Evolutionary conservation across 2,113 vertebrate species (phyloP).

Genomic region (Centropristis striata): DNA sequence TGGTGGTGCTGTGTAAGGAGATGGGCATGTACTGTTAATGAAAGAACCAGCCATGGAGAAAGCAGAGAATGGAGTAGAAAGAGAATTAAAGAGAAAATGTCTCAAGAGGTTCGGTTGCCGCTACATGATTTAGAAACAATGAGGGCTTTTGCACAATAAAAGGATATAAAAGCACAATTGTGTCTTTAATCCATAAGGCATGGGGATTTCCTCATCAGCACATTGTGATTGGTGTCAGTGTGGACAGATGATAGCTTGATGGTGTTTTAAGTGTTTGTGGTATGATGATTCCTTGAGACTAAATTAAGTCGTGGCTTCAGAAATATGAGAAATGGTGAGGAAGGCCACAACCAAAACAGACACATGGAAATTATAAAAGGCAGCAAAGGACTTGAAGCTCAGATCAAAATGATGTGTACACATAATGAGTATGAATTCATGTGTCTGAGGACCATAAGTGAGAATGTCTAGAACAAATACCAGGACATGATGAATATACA

Average conservation of each 20-base stretch:
- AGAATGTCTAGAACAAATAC: neutral
- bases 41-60: neutral
- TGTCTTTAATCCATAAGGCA: neutral
- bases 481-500: neutral
- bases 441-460: neutral
- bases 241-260: neutral
- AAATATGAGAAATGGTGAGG: neutral
- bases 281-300: constrained; percentile 10
- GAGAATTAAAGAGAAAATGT: neutral
- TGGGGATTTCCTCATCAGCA: neutral
- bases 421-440: neutral
- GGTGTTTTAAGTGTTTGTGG: constrained; percentile 6
- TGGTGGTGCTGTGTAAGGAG: constrained; percentile 13
- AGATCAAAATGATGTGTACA: neutral
- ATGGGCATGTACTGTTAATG: constrained; percentile 1
- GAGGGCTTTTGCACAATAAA: constrained; percentile 1
- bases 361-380: neutral
- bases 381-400: neutral
- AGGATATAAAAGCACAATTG: neutral
- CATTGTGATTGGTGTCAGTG: neutral
- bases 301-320: neutral
- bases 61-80: neutral
- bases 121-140: constrained; percentile 14
- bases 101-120: neutral
- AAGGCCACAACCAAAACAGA: neutral